Evolutionary conservation across 1,140 invertebrate genomes (phyloP).

Genomic region (Philotrypesis tridentata): DNA sequence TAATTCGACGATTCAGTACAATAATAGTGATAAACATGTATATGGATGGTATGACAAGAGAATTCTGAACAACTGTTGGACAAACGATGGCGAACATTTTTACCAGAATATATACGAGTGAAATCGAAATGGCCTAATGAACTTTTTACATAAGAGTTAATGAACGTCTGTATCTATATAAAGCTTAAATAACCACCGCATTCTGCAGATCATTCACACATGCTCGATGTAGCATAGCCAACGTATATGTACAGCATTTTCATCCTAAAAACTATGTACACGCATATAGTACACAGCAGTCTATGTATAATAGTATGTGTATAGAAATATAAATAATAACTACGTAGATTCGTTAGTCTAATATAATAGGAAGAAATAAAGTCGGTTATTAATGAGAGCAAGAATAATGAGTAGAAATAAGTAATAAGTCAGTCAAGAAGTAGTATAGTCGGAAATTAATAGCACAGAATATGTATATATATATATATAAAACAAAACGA

Average conservation of each 20-base stretch:
- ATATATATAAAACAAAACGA: too few species aligned
- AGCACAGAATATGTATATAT: constrained; percentile 68
- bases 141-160: not conserved
- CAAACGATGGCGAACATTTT: too few species aligned
- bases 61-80: too few species aligned
- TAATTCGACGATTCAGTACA: too few species aligned
- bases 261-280: not conserved
- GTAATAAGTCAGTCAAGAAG: constrained; percentile 59
- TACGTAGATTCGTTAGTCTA: constrained; percentile 58
- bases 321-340: constrained; percentile 11
- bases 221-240: not conserved
- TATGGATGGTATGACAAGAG: too few species aligned
- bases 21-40: too few species aligned
- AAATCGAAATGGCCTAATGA: not conserved
- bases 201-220: constrained; percentile 22
- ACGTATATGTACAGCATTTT: constrained; percentile 22
- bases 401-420: constrained; percentile 47
- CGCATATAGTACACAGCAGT: not conserved
- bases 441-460: constrained; percentile 61
- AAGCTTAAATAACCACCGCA: not conserved
- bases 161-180: too few species aligned
- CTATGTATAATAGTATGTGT: not conserved
- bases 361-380: constrained; percentile 41
- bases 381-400: constrained; percentile 54
- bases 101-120: not conserved